Base-by-base conservation (phyloP, 64 coral and sea anemone species). In the Porites lutea region DNA sequence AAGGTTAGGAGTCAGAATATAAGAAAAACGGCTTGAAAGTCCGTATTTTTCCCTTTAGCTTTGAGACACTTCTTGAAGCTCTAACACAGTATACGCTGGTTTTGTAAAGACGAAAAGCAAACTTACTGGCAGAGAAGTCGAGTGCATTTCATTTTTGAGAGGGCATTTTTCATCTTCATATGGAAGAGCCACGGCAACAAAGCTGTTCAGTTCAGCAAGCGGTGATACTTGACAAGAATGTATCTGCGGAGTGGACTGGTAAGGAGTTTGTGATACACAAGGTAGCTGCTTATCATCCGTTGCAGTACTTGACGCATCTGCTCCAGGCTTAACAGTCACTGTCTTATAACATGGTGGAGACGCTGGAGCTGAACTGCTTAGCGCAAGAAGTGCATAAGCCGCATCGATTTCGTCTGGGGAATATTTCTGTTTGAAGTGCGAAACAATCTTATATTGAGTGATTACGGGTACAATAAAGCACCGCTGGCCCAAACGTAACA, bases 361-460 rank as follows among this genome's bases (percentile, higher is more conserved):
- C 44, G 6, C 44, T 65, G 37, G 61, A 14, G 61, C 60, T 83
- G 79, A 83, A 16, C 66, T 83, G 13, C 60, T 83, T 21, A 83
- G 45, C 8, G 79, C 79, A 19, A 83, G 79, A 65, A 83, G 79
- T 5, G 60, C 79, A 48, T 83, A 66, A 19, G 79, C 79, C 8
- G 79, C 79, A 18, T 83, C 79, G 46, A 83, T 83, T 67, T 83
- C 79, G 8, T 83, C 79, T 83, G 61, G 16, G 45, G 59, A 48
- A 47, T 83, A 83, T 83, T 65, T 66, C 79, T 83, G 13, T 61
- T 48, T 57, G 54, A 12, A 57, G 5, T 9, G 12, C 7, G 54
- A 12, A 57, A 57, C 54, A 57, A 1, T 57, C 54, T 9, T 6
- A 57, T 9, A 57, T 57, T 37, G 27, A 37, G 27, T 37, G 27